Evolutionary conservation across 1,140 invertebrate genomes (phyloP).

Genomic region (Choristoneura fumiferana): DNA sequence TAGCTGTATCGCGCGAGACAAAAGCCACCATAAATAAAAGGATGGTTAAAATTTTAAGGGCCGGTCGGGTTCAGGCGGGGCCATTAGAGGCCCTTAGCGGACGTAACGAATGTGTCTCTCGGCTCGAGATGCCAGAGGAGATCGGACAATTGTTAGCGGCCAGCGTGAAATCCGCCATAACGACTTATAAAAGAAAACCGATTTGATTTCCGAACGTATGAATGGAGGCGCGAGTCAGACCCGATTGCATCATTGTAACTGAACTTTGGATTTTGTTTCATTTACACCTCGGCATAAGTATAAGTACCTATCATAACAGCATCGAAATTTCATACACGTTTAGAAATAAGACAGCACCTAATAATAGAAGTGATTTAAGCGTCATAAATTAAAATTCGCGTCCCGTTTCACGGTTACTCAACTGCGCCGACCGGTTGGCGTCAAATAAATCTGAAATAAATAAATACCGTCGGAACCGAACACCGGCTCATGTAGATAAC

Average conservation of each 20-base stretch:
- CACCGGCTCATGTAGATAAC: conserved; percentile 9
- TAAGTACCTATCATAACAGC: too few species aligned
- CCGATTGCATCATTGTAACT: conserved; percentile 25
- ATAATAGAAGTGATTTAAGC: too few species aligned
- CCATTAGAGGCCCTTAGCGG: conserved; percentile 68
- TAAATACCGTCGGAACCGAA: conserved; percentile 3
- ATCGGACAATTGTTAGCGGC: conserved; percentile 52
- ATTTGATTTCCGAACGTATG: conserved; percentile 27
- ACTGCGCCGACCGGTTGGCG: too few species aligned
- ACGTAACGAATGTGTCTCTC: conserved; percentile 45
- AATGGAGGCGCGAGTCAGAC: conserved; percentile 17
- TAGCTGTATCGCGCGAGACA: conserved; percentile 48
- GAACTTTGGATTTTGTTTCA: not conserved
- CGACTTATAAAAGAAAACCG: conserved; percentile 21
- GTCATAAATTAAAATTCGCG: not conserved
- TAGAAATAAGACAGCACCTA: too few species aligned
- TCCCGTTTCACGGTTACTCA: not conserved
- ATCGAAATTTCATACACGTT: too few species aligned
- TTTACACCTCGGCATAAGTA: too few species aligned
- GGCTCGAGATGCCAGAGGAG: conserved; percentile 42
- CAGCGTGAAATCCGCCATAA: conserved; percentile 42
- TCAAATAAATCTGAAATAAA: not conserved
- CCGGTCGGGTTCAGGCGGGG: conserved; percentile 37
- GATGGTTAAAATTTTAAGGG: conserved; percentile 67
- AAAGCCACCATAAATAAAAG: conserved; percentile 66